A percentile compares a stretch with the other conserved stretches of the same genome.
Evolutionary conservation across 2,113 vertebrate genomes (phyloP).

Genomic region (Dromiciops gliroides): DNA sequence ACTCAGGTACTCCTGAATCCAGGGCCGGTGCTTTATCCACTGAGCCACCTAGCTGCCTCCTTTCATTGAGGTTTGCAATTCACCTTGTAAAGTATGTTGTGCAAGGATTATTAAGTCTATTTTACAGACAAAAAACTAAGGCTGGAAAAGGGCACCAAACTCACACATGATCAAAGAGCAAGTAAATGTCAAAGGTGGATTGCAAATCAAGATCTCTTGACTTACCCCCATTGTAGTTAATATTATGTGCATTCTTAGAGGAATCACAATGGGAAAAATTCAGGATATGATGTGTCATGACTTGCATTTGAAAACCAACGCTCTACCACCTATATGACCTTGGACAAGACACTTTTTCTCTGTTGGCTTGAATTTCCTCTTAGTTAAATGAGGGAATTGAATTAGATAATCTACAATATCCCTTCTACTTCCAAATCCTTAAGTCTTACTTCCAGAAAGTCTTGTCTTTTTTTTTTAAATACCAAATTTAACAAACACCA

Average conservation of each 20-base stretch:
- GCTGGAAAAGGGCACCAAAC: too few relatives aligned
- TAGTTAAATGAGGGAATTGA: not conserved
- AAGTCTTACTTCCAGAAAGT: not conserved
- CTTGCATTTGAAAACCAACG: not conserved
- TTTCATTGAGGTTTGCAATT: too few relatives aligned
- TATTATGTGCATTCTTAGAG: not conserved
- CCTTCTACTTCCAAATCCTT: not conserved
- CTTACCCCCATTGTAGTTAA: too few relatives aligned
- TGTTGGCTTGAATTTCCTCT: not conserved
- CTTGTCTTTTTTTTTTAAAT: not conserved
- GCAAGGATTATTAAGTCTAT: too few relatives aligned
- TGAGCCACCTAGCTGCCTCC: too few relatives aligned
- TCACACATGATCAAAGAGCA: too few relatives aligned
- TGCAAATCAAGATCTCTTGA: too few relatives aligned
- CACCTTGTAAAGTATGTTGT: too few relatives aligned
- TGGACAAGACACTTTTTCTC: not conserved
- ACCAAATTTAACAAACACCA: not conserved
- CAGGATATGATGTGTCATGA: not conserved
- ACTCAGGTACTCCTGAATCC: too few relatives aligned
- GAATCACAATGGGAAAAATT: not conserved
- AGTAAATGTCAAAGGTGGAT: too few relatives aligned
- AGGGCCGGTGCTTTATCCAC: too few relatives aligned
- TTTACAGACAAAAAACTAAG: too few relatives aligned
- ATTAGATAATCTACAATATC: not conserved
- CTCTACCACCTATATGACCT: not conserved